phyloP scores from a whole-genome alignment of 2,888 invertebrate genomes.

The Aradus depressus region DNA sequence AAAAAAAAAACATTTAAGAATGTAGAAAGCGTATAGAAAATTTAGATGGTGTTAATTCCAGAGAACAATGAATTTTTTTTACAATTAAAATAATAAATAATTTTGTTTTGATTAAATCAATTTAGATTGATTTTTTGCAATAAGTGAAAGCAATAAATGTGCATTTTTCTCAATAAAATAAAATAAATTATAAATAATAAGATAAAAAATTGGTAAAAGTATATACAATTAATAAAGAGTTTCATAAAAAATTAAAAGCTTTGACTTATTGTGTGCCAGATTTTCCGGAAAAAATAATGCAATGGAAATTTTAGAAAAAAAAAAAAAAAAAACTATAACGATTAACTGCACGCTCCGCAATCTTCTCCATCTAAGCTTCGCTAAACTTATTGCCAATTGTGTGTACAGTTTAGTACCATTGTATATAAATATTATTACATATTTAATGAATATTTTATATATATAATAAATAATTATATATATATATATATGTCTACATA shows the following conservation, averaged over 20 bases:
- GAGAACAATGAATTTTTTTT: conserved; percentile 26
- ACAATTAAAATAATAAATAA: conserved; percentile 19
- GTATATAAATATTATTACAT: conserved; percentile 28
- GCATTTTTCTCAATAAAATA: conserved; percentile 20
- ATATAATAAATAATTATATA: conserved; percentile 28
- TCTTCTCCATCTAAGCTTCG: conserved; percentile 25
- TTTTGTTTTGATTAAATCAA: conserved; percentile 11
- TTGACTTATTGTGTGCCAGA: conserved; percentile 23
- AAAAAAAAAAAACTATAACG: not conserved
- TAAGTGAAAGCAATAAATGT: conserved; percentile 24
- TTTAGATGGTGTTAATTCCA: too few relatives aligned
- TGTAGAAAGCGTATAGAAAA: conserved; percentile 23
- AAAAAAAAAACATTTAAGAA: conserved; percentile 15
- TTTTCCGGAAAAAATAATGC: conserved; percentile 6
- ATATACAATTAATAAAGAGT: conserved; percentile 4
- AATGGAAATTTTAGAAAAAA: not conserved
- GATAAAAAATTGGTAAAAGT: conserved; percentile 1
- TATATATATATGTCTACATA: conserved; percentile 28
- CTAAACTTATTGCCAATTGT: conserved; percentile 27
- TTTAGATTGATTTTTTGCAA: conserved; percentile 27
- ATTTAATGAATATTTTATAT: too few relatives aligned
- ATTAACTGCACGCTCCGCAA: conserved; percentile 13
- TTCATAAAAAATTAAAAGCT: conserved; percentile 22
- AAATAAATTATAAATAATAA: conserved; percentile 8
- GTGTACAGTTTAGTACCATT: conserved; percentile 29